Conservation (phyloP, 2,888 invertebrate genomes). For the Geophilus truncorum region DNA sequence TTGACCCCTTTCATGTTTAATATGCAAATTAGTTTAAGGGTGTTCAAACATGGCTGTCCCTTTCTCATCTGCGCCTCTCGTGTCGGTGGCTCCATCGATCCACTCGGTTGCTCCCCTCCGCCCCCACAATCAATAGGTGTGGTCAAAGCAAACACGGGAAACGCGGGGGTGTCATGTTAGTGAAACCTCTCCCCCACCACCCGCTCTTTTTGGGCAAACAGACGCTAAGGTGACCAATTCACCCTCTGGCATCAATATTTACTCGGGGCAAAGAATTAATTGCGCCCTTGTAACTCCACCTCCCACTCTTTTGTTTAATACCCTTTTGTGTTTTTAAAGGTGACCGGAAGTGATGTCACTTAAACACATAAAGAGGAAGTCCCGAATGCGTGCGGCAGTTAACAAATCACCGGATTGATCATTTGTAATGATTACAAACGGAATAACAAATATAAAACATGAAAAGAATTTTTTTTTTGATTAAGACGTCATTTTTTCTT, state of each 20-base stretch:
- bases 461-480: too few relatives aligned
- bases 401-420: too few relatives aligned
- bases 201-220: background rate
- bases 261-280: background rate
- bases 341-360: background rate
- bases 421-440: too few relatives aligned
- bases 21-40: background rate
- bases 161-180: background rate
- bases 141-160: background rate
- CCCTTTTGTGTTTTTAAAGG: background rate
- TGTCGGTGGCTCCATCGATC: slow-evolving; percentile 4
- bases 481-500: slow-evolving; percentile 44
- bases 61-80: background rate
- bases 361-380: too few relatives aligned
- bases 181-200: background rate
- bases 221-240: background rate
- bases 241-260: background rate
- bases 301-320: background rate
- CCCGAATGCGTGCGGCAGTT: too few relatives aligned
- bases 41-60: background rate
- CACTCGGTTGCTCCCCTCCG: background rate
- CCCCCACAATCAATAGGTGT: background rate
- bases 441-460: too few relatives aligned
- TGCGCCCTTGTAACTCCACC: background rate
- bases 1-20: background rate